These are phyloP conservation scores for Porites lutea DNA, from an alignment of 64 coral and sea anemone genomes.

Conservation along the genomic window DNA sequence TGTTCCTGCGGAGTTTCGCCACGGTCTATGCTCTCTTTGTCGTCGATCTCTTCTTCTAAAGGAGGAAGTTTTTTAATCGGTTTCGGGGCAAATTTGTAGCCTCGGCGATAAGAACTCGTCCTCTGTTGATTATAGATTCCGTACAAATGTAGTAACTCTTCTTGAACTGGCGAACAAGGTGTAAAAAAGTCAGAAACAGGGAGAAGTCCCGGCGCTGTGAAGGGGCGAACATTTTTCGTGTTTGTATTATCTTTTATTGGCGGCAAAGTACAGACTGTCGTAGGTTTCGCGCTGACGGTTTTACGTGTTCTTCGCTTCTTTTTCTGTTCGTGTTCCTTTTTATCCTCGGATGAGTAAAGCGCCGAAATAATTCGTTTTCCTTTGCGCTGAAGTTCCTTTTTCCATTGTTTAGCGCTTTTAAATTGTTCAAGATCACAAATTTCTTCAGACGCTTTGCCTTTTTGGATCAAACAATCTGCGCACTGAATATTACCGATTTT, in stretches of 20 bases:
- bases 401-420: slow-evolving; percentile 74
- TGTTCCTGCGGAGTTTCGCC: slow-evolving; percentile 2
- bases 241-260: background rate
- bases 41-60: background rate
- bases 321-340: background rate
- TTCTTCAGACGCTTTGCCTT: slow-evolving; percentile 74
- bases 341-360: background rate
- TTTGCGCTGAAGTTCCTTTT: slow-evolving; percentile 33
- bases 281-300: background rate
- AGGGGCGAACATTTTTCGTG: background rate
- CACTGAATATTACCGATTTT: slow-evolving; percentile 59
- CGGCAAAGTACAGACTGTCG: background rate
- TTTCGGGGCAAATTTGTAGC: slow-evolving; percentile 57
- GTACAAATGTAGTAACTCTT: slow-evolving; percentile 62
- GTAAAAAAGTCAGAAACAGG: slow-evolving; percentile 5
- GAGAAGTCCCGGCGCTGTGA: slow-evolving; percentile 35
- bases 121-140: slow-evolving; percentile 82
- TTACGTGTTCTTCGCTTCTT: background rate
- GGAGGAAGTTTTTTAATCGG: background rate
- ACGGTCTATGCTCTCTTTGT: background rate
- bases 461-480: slow-evolving; percentile 69
- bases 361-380: slow-evolving; percentile 4
- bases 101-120: slow-evolving; percentile 69
- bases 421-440: slow-evolving; percentile 63
- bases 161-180: slow-evolving; percentile 52